Percentiles rank a stretch among this genome's conserved stretches.
phyloP scores from a whole-genome alignment of 2,113 vertebrate genomes.

The Noctilio leporinus region DNA sequence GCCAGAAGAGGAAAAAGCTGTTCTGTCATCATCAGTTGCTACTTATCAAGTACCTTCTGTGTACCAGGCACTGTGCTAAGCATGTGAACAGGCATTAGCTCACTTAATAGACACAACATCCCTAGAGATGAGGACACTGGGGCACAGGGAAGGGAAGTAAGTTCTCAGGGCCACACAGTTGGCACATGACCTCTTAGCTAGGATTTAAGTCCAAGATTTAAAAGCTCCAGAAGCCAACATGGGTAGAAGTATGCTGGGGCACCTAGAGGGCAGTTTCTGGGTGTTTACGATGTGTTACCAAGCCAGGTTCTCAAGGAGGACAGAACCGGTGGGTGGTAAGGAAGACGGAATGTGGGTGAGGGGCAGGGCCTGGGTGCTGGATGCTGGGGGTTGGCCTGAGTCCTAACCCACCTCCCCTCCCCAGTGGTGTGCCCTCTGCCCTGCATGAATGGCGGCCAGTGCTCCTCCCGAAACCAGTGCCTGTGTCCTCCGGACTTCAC shows the following conservation, averaged over 20 bases:
- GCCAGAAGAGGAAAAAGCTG: not conserved
- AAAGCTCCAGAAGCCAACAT: not conserved
- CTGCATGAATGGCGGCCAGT: conserved; percentile 93
- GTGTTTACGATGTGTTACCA: not conserved
- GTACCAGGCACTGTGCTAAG: not conserved
- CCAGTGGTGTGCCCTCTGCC: conserved; percentile 92
- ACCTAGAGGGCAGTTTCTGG: not conserved
- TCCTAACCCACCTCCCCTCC: conserved; percentile 20
- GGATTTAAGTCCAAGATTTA: not conserved
- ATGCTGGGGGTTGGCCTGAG: not conserved
- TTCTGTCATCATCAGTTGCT: not conserved
- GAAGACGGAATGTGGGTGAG: not conserved
- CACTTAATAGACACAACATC: not conserved
- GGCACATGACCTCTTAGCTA: not conserved
- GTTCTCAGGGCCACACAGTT: not conserved
- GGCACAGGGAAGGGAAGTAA: not conserved
- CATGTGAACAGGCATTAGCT: not conserved
- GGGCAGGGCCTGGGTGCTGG: not conserved
- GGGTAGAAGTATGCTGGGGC: not conserved
- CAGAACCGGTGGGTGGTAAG: not conserved
- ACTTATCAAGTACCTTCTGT: not conserved
- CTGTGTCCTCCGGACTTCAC: conserved; percentile 90
- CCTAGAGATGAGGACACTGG: not conserved
- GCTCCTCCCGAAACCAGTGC: conserved; percentile 89
- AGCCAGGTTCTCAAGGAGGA: not conserved